Evolutionary conservation across 1,140 invertebrate species (phyloP).

Genomic region (Orius laevigatus): DNA sequence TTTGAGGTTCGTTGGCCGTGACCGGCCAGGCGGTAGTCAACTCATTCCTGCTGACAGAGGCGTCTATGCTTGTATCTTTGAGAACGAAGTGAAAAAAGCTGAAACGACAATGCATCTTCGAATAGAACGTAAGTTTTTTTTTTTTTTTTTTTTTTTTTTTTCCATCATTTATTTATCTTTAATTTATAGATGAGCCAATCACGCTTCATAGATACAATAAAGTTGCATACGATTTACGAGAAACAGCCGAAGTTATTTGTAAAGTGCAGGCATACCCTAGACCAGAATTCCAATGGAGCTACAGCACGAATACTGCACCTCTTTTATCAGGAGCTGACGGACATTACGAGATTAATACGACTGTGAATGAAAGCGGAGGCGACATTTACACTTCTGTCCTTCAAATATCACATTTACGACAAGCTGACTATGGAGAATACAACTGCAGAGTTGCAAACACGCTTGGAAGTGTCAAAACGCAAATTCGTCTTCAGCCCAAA

Average conservation of each 20-base stretch:
- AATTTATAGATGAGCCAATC: constrained; percentile 59
- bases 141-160: background rate
- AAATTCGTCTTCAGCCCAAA: constrained; percentile 64
- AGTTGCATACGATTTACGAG: constrained; percentile 69
- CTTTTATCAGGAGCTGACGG: constrained; percentile 59
- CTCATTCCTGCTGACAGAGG: constrained; percentile 68
- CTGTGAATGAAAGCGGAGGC: constrained; percentile 49
- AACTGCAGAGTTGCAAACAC: constrained; percentile 60
- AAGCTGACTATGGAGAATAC: constrained; percentile 77
- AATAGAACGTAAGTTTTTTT: constrained; percentile 60
- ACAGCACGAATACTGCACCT: constrained; percentile 49
- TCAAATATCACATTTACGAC: constrained; percentile 56
- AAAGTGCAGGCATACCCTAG: constrained; percentile 81
- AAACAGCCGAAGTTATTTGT: constrained; percentile 71
- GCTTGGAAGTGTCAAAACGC: constrained; percentile 54
- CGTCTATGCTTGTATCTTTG: constrained; percentile 71
- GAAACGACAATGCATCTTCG: constrained; percentile 76
- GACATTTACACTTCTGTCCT: constrained; percentile 65
- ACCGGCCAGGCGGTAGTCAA: constrained; percentile 53
- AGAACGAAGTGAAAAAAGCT: constrained; percentile 72
- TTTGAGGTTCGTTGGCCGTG: constrained; percentile 59
- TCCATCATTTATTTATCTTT: background rate
- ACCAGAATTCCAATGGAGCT: constrained; percentile 84
- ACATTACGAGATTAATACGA: constrained; percentile 70
- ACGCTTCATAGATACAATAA: constrained; percentile 69